Percentiles rank a stretch among this genome's conserved stretches.
phyloP scores from a whole-genome alignment of 2,113 vertebrate species.

The Antechinus stuartii region DNA sequence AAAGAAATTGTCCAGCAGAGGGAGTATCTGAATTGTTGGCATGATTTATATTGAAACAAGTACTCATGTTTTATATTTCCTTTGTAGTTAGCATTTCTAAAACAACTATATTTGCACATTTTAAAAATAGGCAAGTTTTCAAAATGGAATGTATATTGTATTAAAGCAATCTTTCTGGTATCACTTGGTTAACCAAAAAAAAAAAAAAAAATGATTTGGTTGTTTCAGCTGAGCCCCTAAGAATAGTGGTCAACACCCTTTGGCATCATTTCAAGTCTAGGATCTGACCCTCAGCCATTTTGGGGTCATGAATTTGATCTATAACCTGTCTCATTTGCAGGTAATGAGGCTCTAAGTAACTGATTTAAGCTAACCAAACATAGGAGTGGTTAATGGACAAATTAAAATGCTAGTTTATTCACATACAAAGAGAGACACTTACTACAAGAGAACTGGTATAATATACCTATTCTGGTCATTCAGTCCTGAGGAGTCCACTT shows the following conservation, averaged over 20 bases:
- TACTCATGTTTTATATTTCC: background rate
- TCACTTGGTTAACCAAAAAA: background rate
- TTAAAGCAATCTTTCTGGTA: background rate
- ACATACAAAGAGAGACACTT: background rate
- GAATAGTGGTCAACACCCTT: background rate
- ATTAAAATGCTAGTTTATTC: background rate
- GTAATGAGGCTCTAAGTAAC: background rate
- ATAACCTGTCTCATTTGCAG: background rate
- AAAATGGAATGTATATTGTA: background rate
- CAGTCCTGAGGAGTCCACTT: background rate
- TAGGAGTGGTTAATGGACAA: background rate
- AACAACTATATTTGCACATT: background rate
- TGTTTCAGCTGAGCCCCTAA: background rate
- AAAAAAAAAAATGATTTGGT: background rate
- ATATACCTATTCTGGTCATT: background rate
- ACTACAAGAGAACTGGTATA: background rate
- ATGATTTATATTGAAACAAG: conserved; percentile 10
- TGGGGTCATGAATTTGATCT: background rate
- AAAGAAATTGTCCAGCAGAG: conserved; percentile 80
- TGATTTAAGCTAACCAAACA: background rate
- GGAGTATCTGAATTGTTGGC: conserved; percentile 61
- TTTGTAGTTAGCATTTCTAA: background rate
- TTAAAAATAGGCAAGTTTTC: background rate
- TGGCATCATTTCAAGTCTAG: background rate
- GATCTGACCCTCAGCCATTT: background rate